Conservation (phyloP, 2,888 invertebrate species). For the Sinelater perroti region DNA sequence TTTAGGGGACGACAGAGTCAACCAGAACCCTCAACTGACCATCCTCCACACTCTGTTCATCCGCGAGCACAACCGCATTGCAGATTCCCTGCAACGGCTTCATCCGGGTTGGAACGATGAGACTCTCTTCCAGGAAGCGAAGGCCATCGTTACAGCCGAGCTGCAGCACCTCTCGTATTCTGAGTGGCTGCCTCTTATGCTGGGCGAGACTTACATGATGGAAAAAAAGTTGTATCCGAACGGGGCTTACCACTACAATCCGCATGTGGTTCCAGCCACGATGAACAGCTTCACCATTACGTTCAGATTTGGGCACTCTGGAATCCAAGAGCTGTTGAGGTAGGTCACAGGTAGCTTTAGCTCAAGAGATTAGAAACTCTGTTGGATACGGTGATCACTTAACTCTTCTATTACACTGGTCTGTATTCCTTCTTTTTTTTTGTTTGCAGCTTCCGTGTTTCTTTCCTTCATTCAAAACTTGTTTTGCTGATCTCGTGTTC, state of each 20-base stretch:
- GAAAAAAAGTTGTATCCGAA: slow-evolving; percentile 7
- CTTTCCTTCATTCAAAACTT: no score
- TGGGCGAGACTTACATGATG: slow-evolving; percentile 64
- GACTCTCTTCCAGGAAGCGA: slow-evolving; percentile 74
- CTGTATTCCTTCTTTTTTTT: no score
- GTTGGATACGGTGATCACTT: no score
- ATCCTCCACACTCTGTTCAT: slow-evolving; percentile 77
- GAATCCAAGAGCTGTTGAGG: slow-evolving; percentile 61
- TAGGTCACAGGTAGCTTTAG: no score
- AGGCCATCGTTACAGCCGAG: slow-evolving; percentile 73
- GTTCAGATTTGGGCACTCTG: slow-evolving; percentile 71
- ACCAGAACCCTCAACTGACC: slow-evolving; percentile 79
- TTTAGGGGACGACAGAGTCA: slow-evolving; percentile 77
- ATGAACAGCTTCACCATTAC: slow-evolving; percentile 77
- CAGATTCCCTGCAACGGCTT: slow-evolving; percentile 66
- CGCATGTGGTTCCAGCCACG: slow-evolving; percentile 67
- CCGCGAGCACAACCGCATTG: slow-evolving; percentile 85
- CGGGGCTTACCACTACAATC: slow-evolving; percentile 61
- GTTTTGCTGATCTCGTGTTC: no score
- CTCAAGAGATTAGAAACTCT: no score
- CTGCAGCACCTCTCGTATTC: slow-evolving; percentile 78
- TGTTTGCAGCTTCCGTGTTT: no score
- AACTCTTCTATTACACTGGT: no score
- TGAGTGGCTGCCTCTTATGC: slow-evolving; percentile 74
- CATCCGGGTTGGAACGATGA: slow-evolving; percentile 83